Percentiles rank a stretch among this genome's conserved stretches.
These are phyloP conservation scores for Poeciliopsis turneri DNA, from an alignment of 2,797 vertebrate species.

Conservation along the genomic window DNA sequence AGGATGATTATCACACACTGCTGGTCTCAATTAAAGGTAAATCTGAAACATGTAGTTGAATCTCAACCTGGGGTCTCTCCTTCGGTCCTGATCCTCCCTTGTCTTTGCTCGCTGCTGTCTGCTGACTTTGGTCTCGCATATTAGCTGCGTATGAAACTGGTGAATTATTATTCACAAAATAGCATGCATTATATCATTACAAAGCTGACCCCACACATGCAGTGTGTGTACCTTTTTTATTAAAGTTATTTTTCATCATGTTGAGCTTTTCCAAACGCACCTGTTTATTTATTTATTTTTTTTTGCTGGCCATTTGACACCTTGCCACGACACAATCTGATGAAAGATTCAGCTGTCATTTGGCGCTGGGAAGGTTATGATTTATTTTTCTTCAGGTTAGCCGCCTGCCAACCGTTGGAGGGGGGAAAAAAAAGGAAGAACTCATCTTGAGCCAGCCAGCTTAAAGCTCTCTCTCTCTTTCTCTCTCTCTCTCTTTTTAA, in stretches of 20 bases:
- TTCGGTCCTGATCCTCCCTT: too few species aligned
- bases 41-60: too few species aligned
- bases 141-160: neutral
- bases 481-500: too few species aligned
- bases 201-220: neutral
- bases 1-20: too few species aligned
- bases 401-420: constrained; percentile 40
- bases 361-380: constrained; percentile 29
- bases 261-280: constrained; percentile 12
- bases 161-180: neutral
- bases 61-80: too few species aligned
- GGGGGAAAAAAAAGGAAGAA: neutral
- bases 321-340: constrained; percentile 39
- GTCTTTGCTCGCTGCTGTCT: neutral
- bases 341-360: constrained; percentile 47
- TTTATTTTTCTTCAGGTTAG: constrained; percentile 52
- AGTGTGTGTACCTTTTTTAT: neutral
- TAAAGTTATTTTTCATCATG: neutral
- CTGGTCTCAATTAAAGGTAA: too few species aligned
- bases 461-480: constrained; percentile 33
- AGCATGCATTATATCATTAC: neutral
- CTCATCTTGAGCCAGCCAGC: constrained; percentile 43
- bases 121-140: neutral
- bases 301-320: constrained; percentile 18
- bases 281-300: neutral